Base-by-base conservation (phyloP, 2,797 vertebrate genomes). In the Pseudochromis fuscus region DNA sequence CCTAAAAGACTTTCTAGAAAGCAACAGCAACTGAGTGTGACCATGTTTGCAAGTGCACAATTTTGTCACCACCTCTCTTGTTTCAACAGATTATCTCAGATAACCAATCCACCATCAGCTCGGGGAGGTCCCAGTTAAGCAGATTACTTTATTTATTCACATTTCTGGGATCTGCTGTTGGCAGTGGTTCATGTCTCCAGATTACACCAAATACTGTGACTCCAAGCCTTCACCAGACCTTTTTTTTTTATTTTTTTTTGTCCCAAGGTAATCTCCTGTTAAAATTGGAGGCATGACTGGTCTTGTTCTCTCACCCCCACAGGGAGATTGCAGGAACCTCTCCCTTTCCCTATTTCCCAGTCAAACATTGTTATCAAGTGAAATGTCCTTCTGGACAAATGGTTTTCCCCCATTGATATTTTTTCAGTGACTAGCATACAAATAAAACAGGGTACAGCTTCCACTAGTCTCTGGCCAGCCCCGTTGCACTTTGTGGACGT, bases 341-440 rank as follows among this genome's bases (percentile, higher is more conserved):
- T 23, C 21, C 68, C 21, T 48, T n/a, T 42, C 9, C 55, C 33
- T 18, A 53, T 59, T 60, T 77, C 59, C 48, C 44, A 74, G 51
- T 67, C 53, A 72, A 58, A 61, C 44, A 50, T 55, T 46, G 35
- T 25, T 58, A 61, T 76, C 48, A n/a, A 58, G 44, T 81, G 24
- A 75, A 75, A 72, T 31, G 30, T 55, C 28, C 30, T 58, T 49
- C 38, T 66, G 51, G 60, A 75, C 13, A 74, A 71, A 72, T 74
- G 38, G 24, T 76, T 79, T 70, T 7, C 50, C 56, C 67, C 16
- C 27, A 62, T 65, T 10, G 16, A 57, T 68, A 51, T 37, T 40
- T 58, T 67, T 55, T 56, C 16, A 52, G 18, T 35, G 28, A 42
- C 15, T 4, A 63, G 40, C 45, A 53, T 28, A 31, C 21, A 51